A percentile compares a stretch with the other conserved stretches of the same genome.
phyloP scores from a whole-genome alignment of 64 coral and sea anemone species.

The Astreopora myriophthalma region DNA sequence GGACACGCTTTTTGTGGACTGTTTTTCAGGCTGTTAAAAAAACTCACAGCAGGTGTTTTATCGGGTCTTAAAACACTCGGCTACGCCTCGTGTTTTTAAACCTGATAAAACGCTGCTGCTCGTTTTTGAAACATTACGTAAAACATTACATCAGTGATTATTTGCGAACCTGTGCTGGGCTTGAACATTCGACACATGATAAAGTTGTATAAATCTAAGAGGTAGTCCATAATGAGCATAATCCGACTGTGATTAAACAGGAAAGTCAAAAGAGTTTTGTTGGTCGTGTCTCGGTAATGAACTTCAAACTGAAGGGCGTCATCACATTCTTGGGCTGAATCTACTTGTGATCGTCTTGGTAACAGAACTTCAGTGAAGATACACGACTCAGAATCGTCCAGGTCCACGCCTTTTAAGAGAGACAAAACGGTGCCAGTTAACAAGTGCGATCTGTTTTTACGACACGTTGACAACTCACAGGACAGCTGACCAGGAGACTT shows the following conservation, averaged over 20 bases:
- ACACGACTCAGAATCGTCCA: constrained; percentile 73
- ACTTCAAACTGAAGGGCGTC: constrained; percentile 90
- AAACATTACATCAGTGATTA: neutral
- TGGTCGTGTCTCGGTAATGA: constrained; percentile 88
- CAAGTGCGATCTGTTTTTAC: too few relatives aligned
- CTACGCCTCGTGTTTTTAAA: too few relatives aligned
- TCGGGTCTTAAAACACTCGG: too few relatives aligned
- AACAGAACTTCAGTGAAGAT: constrained; percentile 87
- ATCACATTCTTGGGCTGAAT: constrained; percentile 38
- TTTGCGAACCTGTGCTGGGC: neutral
- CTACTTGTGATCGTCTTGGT: constrained; percentile 51
- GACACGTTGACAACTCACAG: too few relatives aligned
- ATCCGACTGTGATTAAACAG: constrained; percentile 95
- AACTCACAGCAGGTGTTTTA: too few relatives aligned
- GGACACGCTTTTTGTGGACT: too few relatives aligned
- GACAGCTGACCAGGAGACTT: too few relatives aligned
- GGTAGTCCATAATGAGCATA: constrained; percentile 81
- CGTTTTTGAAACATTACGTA: too few relatives aligned
- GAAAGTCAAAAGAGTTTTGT: constrained; percentile 79
- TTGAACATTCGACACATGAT: constrained; percentile 93
- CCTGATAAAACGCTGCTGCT: neutral
- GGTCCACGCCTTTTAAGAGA: constrained; percentile 10
- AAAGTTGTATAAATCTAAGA: constrained; percentile 94
- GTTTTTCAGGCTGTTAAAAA: too few relatives aligned
- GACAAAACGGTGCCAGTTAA: neutral